Percentiles rank a stretch among this genome's conserved stretches.
Evolutionary conservation across 2,797 vertebrate genomes (phyloP).

Genomic region (Tokudaia tokunoshimensis): DNA sequence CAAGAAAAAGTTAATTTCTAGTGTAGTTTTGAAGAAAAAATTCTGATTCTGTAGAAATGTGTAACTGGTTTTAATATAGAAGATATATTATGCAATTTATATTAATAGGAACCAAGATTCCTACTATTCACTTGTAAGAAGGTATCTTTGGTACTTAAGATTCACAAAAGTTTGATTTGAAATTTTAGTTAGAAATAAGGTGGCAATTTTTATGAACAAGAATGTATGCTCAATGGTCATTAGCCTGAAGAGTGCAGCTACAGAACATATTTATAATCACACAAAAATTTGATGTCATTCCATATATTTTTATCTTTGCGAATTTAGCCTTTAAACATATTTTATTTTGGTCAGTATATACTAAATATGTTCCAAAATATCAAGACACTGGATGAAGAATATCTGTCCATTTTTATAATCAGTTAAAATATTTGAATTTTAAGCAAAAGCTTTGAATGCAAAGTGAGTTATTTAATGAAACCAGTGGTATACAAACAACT

Average conservation of each 20-base stretch:
- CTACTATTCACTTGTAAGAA: conserved; percentile 42
- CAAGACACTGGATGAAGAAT: neutral
- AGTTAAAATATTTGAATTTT: neutral
- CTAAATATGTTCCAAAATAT: conserved; percentile 1
- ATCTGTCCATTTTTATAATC: neutral
- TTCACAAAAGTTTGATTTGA: neutral
- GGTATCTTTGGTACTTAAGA: conserved; percentile 10
- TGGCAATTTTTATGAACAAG: neutral
- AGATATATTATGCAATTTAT: neutral
- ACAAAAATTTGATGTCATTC: neutral
- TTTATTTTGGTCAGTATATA: neutral
- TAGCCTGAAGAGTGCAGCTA: neutral
- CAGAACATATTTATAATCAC: neutral
- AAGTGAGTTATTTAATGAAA: conserved; percentile 31
- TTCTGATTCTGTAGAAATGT: conserved; percentile 48
- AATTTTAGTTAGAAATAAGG: conserved; percentile 26
- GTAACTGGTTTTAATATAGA: conserved; percentile 47
- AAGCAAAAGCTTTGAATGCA: neutral
- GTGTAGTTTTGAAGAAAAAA: neutral
- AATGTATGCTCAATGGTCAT: neutral
- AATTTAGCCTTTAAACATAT: neutral
- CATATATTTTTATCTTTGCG: neutral
- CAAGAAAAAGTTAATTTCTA: conserved; percentile 51
- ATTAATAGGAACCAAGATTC: conserved; percentile 24
- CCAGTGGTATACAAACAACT: neutral